A percentile compares a stretch with the other conserved stretches of the same genome.
These are phyloP conservation scores for Ceuthmochares aereus DNA, from an alignment of 2,113 vertebrate species.

Conservation along the genomic window DNA sequence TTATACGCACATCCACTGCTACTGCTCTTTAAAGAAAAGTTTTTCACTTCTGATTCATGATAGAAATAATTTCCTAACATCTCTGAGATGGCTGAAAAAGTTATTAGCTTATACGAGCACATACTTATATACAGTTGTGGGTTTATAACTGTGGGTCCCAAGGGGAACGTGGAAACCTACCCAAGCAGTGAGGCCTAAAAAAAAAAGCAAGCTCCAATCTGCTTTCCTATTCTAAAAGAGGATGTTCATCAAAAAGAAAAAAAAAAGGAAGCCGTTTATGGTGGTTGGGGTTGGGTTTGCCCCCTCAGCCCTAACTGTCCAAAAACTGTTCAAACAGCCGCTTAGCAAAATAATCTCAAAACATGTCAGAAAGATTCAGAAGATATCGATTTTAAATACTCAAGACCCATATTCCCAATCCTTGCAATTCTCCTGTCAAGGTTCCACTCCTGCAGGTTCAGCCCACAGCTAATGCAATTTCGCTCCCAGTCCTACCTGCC, in stretches of 20 bases:
- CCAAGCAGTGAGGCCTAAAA: background rate
- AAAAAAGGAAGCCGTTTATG: background rate
- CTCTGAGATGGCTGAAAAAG: background rate
- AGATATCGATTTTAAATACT: background rate
- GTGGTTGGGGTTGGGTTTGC: background rate
- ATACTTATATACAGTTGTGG: background rate
- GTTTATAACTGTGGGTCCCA: background rate
- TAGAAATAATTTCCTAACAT: background rate
- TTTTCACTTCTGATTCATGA: background rate
- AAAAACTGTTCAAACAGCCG: background rate
- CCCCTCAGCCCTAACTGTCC: background rate
- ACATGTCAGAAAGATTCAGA: background rate
- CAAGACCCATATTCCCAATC: background rate
- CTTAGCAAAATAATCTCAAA: background rate
- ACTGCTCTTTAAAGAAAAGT: background rate
- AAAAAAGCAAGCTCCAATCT: background rate
- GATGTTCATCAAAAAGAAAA: background rate
- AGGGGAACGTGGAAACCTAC: background rate
- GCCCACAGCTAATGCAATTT: background rate
- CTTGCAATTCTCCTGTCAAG: background rate
- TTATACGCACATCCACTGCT: background rate
- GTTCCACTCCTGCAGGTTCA: background rate
- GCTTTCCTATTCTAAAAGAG: background rate
- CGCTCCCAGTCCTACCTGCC: background rate
- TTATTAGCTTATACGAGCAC: background rate